These are phyloP conservation scores for Agelastica alni DNA, from an alignment of 2,888 invertebrate species.

Conservation along the genomic window DNA sequence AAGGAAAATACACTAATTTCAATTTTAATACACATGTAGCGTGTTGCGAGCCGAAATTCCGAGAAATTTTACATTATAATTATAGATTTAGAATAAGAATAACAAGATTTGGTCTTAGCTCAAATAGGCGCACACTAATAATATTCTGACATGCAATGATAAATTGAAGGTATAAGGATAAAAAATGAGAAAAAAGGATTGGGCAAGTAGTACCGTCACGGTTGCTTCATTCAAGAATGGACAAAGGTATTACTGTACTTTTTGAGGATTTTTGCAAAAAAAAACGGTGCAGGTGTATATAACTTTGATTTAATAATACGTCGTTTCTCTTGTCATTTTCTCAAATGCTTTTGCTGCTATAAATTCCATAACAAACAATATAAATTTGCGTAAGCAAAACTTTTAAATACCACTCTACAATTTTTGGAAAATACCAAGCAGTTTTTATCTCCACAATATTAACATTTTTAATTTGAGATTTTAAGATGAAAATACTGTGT, in stretches of 20 bases:
- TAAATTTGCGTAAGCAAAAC: too few species aligned
- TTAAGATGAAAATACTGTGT: too few species aligned
- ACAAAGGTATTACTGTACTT: conserved; percentile 16
- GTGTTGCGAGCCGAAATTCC: conserved; percentile 33
- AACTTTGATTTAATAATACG: background rate
- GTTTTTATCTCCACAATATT: too few species aligned
- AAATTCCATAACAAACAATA: too few species aligned
- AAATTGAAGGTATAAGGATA: conserved; percentile 28
- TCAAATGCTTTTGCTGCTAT: too few species aligned
- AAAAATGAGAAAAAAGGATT: conserved; percentile 23
- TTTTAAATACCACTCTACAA: too few species aligned
- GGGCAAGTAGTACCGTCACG: conserved; percentile 18
- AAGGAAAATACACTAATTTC: conserved; percentile 29
- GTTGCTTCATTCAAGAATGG: conserved; percentile 21
- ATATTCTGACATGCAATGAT: conserved; percentile 39
- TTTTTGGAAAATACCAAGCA: too few species aligned
- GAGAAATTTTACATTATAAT: conserved; percentile 36
- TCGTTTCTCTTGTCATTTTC: too few species aligned
- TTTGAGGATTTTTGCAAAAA: conserved; percentile 12
- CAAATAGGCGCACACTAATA: conserved; percentile 36
- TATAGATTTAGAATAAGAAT: conserved; percentile 38
- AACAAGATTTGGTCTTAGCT: conserved; percentile 38
- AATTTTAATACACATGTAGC: conserved; percentile 37
- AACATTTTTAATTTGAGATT: too few species aligned
- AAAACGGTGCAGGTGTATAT: background rate